Conservation (phyloP, 1,140 invertebrate genomes). For the Drosophila subpulchrella region DNA sequence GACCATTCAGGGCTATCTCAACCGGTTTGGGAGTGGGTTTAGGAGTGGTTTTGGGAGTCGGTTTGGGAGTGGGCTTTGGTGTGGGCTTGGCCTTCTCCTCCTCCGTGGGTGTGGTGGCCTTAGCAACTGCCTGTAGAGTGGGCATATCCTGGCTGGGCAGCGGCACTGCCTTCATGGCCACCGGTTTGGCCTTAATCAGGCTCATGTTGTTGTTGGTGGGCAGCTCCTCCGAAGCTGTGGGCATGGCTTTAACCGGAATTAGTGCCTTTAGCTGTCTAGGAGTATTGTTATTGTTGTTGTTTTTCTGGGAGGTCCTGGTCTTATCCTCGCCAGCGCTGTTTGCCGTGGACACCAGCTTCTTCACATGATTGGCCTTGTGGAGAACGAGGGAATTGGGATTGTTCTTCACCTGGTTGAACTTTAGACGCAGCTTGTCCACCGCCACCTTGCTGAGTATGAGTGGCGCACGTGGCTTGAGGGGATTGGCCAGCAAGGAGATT, state of each 20-base stretch:
- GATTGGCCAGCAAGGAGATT: slow-evolving; percentile 56
- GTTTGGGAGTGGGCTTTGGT: neutral
- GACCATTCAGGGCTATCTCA: slow-evolving; percentile 1
- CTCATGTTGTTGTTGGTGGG: slow-evolving; percentile 26
- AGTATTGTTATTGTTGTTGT: slow-evolving; percentile 1
- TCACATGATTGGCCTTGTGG: slow-evolving; percentile 28
- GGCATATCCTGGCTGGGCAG: slow-evolving; percentile 14
- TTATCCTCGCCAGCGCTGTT: slow-evolving; percentile 4
- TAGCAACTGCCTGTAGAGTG: neutral
- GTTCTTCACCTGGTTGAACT: slow-evolving; percentile 56
- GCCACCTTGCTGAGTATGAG: slow-evolving; percentile 64
- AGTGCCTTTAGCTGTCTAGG: neutral
- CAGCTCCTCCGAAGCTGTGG: slow-evolving; percentile 5
- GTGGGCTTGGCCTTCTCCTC: neutral
- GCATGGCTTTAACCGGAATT: slow-evolving; percentile 6
- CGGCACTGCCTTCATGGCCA: slow-evolving; percentile 14
- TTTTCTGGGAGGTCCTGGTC: slow-evolving; percentile 1
- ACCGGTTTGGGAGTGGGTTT: neutral
- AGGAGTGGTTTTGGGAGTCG: no score
- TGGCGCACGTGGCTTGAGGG: slow-evolving; percentile 44
- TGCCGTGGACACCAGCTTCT: slow-evolving; percentile 7
- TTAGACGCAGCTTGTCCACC: slow-evolving; percentile 63
- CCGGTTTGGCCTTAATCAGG: slow-evolving; percentile 16
- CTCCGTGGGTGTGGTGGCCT: neutral
- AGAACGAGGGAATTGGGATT: slow-evolving; percentile 52